Percentiles rank a stretch among this genome's conserved stretches.
Evolutionary conservation across 2,113 vertebrate genomes (phyloP).

Genomic region (Toxostoma redivivum): DNA sequence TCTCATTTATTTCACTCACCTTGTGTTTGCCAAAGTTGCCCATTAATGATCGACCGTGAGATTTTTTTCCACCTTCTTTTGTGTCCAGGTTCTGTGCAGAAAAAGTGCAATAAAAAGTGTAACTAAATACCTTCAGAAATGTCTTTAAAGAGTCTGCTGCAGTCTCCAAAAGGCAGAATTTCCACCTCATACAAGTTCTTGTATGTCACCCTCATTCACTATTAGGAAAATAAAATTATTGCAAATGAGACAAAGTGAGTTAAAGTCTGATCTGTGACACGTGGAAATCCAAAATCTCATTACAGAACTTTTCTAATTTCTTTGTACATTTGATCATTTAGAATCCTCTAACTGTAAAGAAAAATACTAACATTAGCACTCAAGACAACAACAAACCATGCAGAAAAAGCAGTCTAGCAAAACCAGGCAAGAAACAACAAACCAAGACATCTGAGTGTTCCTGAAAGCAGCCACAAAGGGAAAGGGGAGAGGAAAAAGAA

Average conservation of each 20-base stretch:
- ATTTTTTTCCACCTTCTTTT: conserved; percentile 89
- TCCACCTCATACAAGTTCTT: background rate
- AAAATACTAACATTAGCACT: background rate
- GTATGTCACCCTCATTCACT: background rate
- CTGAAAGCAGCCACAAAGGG: background rate
- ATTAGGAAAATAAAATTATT: background rate
- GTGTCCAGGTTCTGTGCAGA: conserved; percentile 77
- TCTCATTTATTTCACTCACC: conserved; percentile 70
- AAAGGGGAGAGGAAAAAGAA: background rate
- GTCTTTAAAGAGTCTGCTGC: background rate
- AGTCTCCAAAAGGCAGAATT: background rate
- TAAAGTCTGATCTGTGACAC: background rate
- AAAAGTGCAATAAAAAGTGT: background rate
- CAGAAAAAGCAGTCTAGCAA: background rate
- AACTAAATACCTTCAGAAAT: background rate
- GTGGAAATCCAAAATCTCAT: background rate
- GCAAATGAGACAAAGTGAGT: background rate
- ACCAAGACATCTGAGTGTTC: background rate
- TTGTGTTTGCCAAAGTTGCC: conserved; percentile 89
- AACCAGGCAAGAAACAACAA: background rate
- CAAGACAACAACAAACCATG: background rate
- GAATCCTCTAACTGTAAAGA: background rate
- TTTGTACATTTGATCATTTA: background rate
- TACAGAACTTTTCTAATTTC: background rate
- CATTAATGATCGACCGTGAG: conserved; percentile 88